A percentile compares a stretch with the other conserved stretches of the same genome.
phyloP scores from a whole-genome alignment of 2,888 invertebrate species.

The Acronicta aceris region DNA sequence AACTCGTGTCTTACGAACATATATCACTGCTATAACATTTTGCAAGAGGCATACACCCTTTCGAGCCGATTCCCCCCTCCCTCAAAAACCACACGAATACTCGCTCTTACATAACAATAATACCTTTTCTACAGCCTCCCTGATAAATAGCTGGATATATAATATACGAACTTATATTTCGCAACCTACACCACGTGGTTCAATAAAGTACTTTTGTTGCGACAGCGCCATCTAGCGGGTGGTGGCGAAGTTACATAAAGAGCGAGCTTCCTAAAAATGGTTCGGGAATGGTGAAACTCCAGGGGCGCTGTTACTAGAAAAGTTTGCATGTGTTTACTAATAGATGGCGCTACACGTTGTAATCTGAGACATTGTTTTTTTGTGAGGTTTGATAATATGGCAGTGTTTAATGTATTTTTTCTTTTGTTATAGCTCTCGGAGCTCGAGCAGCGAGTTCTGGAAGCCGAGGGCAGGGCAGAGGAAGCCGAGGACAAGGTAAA shows the following conservation, averaged over 20 bases:
- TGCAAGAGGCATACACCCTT: conserved; percentile 80
- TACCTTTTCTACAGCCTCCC: conserved; percentile 71
- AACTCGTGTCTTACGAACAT: conserved; percentile 75
- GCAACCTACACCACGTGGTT: conserved; percentile 79
- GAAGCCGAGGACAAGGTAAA: conserved; percentile 98
- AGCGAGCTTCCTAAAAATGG: conserved; percentile 34
- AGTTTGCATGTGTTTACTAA: conserved; percentile 13
- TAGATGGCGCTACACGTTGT: conserved; percentile 74
- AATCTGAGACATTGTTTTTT: conserved; percentile 22
- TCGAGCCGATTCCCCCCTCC: conserved; percentile 74
- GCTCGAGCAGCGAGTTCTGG: conserved; percentile 97
- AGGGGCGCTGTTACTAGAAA: conserved; percentile 21
- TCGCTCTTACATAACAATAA: conserved; percentile 87
- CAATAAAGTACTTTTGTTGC: conserved; percentile 74
- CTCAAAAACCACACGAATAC: conserved; percentile 84
- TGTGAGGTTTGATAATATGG: conserved; percentile 15
- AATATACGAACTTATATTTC: conserved; percentile 51
- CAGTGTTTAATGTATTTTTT: conserved; percentile 24
- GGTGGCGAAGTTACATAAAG: conserved; percentile 64
- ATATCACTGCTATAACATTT: conserved; percentile 81
- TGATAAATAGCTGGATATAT: conserved; percentile 61
- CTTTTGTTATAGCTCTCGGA: conserved; percentile 95
- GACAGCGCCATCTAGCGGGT: conserved; percentile 81
- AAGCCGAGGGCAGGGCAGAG: conserved; percentile 97
- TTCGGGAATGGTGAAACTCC: conserved; percentile 44